These are phyloP conservation scores for Sicus ferrugineus DNA, from an alignment of 2,888 invertebrate species.

Conservation along the genomic window DNA sequence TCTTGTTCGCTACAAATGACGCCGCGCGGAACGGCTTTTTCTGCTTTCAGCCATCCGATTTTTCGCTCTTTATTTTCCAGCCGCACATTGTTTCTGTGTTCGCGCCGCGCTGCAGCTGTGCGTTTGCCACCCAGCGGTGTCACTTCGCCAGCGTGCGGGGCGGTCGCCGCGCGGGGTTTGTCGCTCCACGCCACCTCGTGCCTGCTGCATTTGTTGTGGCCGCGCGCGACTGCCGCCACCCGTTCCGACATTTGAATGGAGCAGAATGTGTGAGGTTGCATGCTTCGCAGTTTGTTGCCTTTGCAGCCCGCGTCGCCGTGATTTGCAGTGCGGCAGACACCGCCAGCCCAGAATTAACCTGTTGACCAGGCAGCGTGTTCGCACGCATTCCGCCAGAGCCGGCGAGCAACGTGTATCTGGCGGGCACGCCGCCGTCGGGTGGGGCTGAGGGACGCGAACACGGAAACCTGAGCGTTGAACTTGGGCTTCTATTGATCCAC, in stretches of 20 bases:
- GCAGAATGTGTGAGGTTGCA: slow-evolving; percentile 48
- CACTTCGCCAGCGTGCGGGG: background rate
- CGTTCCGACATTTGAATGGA: slow-evolving; percentile 25
- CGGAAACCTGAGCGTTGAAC: slow-evolving; percentile 1
- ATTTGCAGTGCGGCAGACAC: slow-evolving; percentile 37
- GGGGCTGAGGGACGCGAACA: slow-evolving; percentile 11
- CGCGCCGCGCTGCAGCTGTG: slow-evolving; percentile 3
- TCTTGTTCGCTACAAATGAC: slow-evolving; percentile 34
- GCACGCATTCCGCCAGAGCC: slow-evolving; percentile 43
- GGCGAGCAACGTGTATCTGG: slow-evolving; percentile 39
- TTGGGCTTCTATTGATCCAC: background rate
- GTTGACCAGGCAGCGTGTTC: slow-evolving; percentile 47
- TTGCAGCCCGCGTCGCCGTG: slow-evolving; percentile 9
- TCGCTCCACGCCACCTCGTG: no score
- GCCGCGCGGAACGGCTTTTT: slow-evolving; percentile 11
- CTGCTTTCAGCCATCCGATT: background rate
- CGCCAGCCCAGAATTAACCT: slow-evolving; percentile 58
- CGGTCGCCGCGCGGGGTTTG: slow-evolving; percentile 4
- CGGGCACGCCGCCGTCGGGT: slow-evolving; percentile 37
- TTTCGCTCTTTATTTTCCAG: slow-evolving; percentile 12
- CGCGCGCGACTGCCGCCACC: background rate
- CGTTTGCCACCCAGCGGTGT: slow-evolving; percentile 20
- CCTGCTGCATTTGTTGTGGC: slow-evolving; percentile 11
- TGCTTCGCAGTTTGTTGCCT: slow-evolving; percentile 40
- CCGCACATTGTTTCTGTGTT: slow-evolving; percentile 22